Evolutionary conservation across 2,113 vertebrate species (phyloP), one percentile per base, ranked within the genome.

Genomic region (Brachionichthys hirsutus): DNA sequence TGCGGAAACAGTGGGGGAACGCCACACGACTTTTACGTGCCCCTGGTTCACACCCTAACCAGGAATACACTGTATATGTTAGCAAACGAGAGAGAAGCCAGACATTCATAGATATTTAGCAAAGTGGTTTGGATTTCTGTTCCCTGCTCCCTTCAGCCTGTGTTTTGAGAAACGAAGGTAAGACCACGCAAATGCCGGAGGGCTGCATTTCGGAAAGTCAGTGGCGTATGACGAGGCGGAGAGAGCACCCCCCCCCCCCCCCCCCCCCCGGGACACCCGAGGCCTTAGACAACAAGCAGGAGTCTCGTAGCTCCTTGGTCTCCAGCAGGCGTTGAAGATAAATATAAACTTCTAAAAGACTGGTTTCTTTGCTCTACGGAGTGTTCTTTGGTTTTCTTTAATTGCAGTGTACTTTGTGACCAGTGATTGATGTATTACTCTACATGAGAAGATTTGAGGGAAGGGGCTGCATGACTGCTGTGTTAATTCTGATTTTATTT

Each of bases 401-500:
- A 81, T 84, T 89, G 81, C 79, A 16, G 81, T 88, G 86, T 85
- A 81, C 59, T 74, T 85, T 82, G 83, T 89, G 80, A 86, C 78
- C 81, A 82, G 89, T 89, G 88, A 85, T 57, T 81, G 87, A 80
- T 74, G 82, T 90, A 81, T 84, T 82, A 77, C 64, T 85, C 51
- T 81, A 66, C 83, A 65, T 67, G 79, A 85, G 75, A 77, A 54
- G 45, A 70, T 8, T 6, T 9, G 61, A 45, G 56, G 70, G 70
- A 75, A 72, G n/a, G 2, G 61, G 4, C 3, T 9, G n/a, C 73
- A 75, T 80, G 81, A 71, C 12, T 14, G 47, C 79, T 54, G 52
- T 79, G 86, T 92, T 88, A 86, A 86, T 87, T 87, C 87, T 84
- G 76, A 84, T 90, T 92, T 91, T 90, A 89, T 90, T 91, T 91